phyloP scores from a whole-genome alignment of 2,888 invertebrate genomes.

The Apamea epomidion region DNA sequence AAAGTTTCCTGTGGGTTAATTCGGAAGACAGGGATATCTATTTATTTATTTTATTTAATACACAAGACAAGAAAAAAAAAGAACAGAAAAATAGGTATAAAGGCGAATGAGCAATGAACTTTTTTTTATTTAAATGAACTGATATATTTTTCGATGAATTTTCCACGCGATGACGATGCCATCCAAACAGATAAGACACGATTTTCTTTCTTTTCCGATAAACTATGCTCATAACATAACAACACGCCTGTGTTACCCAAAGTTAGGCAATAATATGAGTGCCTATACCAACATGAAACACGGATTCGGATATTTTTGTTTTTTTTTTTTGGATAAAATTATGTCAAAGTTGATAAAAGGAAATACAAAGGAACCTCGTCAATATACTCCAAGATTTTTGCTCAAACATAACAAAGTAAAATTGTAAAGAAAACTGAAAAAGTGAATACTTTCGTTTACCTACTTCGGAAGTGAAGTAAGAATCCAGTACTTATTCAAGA shows the following conservation, averaged over 20 bases:
- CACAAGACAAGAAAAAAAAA: too few species aligned
- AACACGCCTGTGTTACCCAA: not conserved
- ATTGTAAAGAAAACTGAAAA: not conserved
- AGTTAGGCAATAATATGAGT: not conserved
- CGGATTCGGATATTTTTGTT: not conserved
- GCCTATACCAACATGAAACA: not conserved
- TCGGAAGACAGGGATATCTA: not conserved
- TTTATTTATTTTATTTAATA: too few species aligned
- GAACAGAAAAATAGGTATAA: too few species aligned
- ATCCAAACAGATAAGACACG: not conserved
- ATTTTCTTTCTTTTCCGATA: not conserved
- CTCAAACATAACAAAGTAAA: not conserved
- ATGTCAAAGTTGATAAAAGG: not conserved
- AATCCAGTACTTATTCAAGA: slow-evolving; percentile 13
- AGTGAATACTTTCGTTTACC: not conserved
- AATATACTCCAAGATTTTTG: not conserved
- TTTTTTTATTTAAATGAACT: too few species aligned
- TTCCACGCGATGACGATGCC: not conserved
- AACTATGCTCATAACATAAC: not conserved
- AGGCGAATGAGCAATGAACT: too few species aligned
- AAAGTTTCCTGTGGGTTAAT: not conserved
- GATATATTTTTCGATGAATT: not conserved
- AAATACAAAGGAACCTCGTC: not conserved
- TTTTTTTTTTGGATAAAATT: not conserved
- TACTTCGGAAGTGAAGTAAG: not conserved